Evolutionary conservation across 2,113 vertebrate species (phyloP).

Genomic region (Lasiurus borealis): DNA sequence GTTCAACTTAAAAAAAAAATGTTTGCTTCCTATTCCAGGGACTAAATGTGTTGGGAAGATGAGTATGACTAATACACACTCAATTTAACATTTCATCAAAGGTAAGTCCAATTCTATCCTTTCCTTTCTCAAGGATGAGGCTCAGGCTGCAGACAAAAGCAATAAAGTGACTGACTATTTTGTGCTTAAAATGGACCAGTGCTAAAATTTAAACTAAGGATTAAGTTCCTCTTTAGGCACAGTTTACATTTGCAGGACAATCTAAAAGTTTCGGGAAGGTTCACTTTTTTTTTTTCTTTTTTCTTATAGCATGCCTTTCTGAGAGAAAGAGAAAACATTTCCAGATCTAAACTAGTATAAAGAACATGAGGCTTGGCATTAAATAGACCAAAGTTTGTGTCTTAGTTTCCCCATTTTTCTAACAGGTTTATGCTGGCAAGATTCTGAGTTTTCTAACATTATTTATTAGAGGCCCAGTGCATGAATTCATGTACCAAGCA

Average conservation of each 20-base stretch:
- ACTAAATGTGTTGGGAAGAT: neutral
- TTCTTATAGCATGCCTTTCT: neutral
- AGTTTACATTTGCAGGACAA: neutral
- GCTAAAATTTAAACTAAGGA: neutral
- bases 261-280: neutral
- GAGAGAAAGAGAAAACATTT: neutral
- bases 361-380: neutral
- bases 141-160: neutral
- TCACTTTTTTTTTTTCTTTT: neutral
- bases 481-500: too few relatives aligned
- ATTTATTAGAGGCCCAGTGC: too few relatives aligned
- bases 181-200: neutral
- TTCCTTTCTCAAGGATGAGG: neutral
- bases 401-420: neutral
- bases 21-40: neutral
- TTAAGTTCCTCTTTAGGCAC: neutral
- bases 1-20: neutral
- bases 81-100: neutral
- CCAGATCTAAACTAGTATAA: neutral
- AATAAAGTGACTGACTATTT: neutral
- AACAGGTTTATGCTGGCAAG: too few relatives aligned
- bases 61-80: neutral
- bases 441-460: too few relatives aligned
- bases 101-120: neutral
- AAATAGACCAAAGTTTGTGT: neutral